A percentile compares a stretch with the other conserved stretches of the same genome.
Conservation (phyloP, 2,888 invertebrate genomes). For the Falcaria lacertinaria region DNA sequence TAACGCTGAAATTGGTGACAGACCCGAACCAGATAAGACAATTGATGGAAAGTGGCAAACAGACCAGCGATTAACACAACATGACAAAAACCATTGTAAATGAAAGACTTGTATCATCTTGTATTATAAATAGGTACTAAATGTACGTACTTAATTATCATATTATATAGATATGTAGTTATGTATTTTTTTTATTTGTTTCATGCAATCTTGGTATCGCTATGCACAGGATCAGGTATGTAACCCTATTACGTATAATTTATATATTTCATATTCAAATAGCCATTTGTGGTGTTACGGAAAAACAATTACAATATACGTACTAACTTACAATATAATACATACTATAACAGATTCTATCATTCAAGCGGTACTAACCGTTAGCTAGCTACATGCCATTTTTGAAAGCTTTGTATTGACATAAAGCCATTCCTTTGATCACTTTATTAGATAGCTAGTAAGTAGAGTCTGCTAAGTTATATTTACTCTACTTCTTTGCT, state of each 20-base stretch:
- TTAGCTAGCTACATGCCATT: background rate
- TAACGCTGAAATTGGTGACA: conserved; percentile 41
- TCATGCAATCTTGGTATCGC: conserved; percentile 40
- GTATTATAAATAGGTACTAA: no score
- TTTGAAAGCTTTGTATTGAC: background rate
- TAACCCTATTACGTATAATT: conserved; percentile 22
- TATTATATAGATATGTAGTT: background rate
- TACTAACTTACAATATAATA: no score
- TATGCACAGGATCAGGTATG: conserved; percentile 67
- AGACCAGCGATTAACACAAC: conserved; percentile 49
- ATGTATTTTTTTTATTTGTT: conserved; percentile 39
- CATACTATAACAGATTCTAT: no score
- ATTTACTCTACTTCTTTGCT: background rate
- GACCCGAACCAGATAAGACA: conserved; percentile 37
- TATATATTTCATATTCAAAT: conserved; percentile 10
- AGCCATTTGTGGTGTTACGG: conserved; percentile 14
- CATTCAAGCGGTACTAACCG: no score
- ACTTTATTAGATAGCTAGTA: conserved; percentile 1
- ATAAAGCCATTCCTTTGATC: background rate
- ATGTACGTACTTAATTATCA: no score
- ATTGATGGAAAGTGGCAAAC: conserved; percentile 52
- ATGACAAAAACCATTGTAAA: no score
- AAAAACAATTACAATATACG: conserved; percentile 9
- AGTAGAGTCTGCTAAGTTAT: background rate
- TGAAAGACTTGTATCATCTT: no score